These are phyloP conservation scores for Lepidostoma basale DNA, from an alignment of 1,140 invertebrate genomes.

Conservation along the genomic window DNA sequence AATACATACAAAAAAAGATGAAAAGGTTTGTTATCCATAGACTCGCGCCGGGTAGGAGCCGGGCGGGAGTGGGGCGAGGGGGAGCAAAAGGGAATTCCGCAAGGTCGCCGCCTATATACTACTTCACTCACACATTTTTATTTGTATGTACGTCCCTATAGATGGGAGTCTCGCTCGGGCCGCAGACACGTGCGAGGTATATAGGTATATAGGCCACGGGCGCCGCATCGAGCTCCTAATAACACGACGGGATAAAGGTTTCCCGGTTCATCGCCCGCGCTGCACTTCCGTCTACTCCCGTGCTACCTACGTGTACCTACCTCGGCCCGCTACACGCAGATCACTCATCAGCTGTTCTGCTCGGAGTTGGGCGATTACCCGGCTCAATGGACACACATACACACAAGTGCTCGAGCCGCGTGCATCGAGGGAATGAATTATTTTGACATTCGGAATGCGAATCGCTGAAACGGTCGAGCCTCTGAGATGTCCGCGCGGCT, in stretches of 20 bases:
- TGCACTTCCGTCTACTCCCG: conserved; percentile 2
- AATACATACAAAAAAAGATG: conserved; percentile 4
- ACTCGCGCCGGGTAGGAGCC: background rate
- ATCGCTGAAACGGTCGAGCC: too few species aligned
- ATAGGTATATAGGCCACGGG: conserved; percentile 7
- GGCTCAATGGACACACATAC: too few species aligned
- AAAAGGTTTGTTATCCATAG: conserved; percentile 21
- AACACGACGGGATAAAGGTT: conserved; percentile 22
- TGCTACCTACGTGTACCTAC: background rate
- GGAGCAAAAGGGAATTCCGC: conserved; percentile 43
- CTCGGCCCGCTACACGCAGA: background rate
- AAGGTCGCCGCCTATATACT: conserved; percentile 42
- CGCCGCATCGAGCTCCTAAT: conserved; percentile 4
- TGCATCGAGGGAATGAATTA: too few species aligned
- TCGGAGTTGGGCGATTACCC: too few species aligned
- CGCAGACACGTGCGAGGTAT: background rate
- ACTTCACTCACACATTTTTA: conserved; percentile 34
- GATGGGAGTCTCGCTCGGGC: conserved; percentile 21
- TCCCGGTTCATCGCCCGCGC: conserved; percentile 20
- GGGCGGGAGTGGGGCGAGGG: background rate
- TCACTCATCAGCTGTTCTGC: conserved; percentile 12
- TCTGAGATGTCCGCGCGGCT: too few species aligned
- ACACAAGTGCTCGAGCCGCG: too few species aligned
- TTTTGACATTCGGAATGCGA: too few species aligned
- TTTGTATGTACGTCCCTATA: conserved; percentile 22